phyloP scores from a whole-genome alignment of 64 coral and sea anemone genomes.

The Pachyseris speciosa region DNA sequence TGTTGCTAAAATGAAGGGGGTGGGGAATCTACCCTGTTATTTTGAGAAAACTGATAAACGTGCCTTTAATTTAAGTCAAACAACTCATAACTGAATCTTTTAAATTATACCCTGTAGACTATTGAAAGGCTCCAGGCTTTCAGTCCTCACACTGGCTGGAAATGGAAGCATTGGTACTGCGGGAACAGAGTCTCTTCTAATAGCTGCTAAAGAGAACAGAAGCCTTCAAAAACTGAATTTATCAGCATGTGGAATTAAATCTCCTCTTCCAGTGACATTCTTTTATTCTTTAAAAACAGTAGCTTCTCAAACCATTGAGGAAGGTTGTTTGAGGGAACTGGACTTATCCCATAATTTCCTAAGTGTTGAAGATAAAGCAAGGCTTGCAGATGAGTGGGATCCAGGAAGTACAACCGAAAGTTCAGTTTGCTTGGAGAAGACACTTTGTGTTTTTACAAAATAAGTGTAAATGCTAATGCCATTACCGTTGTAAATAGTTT shows the following conservation, averaged over 20 bases:
- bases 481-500: not conserved
- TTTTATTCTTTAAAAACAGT: constrained; percentile 18
- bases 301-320: not conserved
- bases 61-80: too few relatives aligned
- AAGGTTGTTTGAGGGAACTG: constrained; percentile 29
- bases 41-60: too few relatives aligned
- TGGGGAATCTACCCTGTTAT: too few relatives aligned
- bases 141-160: constrained; percentile 2
- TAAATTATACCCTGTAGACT: not conserved
- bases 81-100: not conserved
- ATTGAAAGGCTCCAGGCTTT: not conserved
- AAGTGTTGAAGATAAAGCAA: constrained; percentile 39
- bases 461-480: not conserved
- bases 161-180: not conserved
- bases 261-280: constrained; percentile 51
- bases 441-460: constrained; percentile 38
- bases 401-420: not conserved
- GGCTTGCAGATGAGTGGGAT: constrained; percentile 39
- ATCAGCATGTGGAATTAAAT: constrained; percentile 64
- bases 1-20: too few relatives aligned
- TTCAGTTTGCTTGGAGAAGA: constrained; percentile 3
- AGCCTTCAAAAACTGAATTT: constrained; percentile 56
- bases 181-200: not conserved
- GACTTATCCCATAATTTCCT: constrained; percentile 64
- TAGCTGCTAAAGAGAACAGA: constrained; percentile 12